These are phyloP conservation scores for Cryptosula pallasiana DNA, from an alignment of 2,888 invertebrate genomes.

Conservation along the genomic window DNA sequence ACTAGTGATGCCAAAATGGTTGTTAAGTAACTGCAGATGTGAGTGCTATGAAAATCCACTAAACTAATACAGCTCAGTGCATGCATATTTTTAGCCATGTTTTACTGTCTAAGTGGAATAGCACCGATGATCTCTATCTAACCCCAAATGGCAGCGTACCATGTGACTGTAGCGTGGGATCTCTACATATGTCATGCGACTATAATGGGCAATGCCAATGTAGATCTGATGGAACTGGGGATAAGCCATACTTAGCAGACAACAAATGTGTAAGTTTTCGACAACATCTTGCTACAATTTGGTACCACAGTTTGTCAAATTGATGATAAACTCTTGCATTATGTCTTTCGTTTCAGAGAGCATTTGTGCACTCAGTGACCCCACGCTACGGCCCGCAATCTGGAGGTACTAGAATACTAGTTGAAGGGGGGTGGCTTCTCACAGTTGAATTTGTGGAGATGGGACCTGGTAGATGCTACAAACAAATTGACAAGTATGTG, in stretches of 20 bases:
- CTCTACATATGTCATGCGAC: not conserved
- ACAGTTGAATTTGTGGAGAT: not conserved
- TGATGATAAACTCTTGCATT: too few relatives aligned
- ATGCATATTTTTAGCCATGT: too few relatives aligned
- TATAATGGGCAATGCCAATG: not conserved
- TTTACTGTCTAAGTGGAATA: too few relatives aligned
- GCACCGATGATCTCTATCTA: not conserved
- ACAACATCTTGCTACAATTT: not conserved
- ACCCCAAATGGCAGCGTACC: not conserved
- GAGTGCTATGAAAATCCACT: too few relatives aligned
- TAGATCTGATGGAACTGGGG: not conserved
- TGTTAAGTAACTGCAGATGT: too few relatives aligned
- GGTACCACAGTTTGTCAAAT: too few relatives aligned
- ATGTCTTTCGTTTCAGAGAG: not conserved
- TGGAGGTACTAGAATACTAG: not conserved
- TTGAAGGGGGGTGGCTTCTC: not conserved
- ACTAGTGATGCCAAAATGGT: too few relatives aligned
- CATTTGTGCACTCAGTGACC: not conserved
- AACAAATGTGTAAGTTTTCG: constrained; percentile 11
- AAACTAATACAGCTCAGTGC: too few relatives aligned
- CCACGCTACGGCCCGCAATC: not conserved
- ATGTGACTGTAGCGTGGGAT: not conserved
- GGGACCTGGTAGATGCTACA: not conserved
- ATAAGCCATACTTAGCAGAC: not conserved
- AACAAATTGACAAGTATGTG: not conserved